Base-by-base conservation (phyloP, 2,113 vertebrate genomes). In the Sinosuthora webbiana region DNA sequence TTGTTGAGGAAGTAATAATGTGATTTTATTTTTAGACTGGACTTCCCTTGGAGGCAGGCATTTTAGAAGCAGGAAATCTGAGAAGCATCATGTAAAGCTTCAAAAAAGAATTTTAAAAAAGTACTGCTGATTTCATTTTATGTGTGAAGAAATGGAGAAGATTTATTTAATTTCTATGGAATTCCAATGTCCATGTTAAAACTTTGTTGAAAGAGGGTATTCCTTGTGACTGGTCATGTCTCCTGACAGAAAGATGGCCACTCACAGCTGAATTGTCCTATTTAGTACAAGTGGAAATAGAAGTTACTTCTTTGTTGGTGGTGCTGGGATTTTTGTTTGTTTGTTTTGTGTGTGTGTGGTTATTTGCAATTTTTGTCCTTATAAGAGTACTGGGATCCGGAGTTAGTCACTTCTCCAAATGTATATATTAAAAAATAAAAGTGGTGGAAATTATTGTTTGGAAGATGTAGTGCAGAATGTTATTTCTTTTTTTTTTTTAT, bases 21-120 rank as follows among this genome's bases (percentile, higher is more conserved):
- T 69, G n/a, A 37, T 55, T 96, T 94, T n/a, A 33, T 81, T 94
- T 95, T 93, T 76, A 85, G 62, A 69, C 18, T 80, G 62, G 31
- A 65, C 31, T 94, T 94, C 57, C 74, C 70, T 85, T 93, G 7
- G 13, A 93, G 65, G 44, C 44, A 93, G 62, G 44, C 44, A 69
- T 87, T 94, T 93, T 79, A 75, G 62, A 90, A 91, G 57, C 70
- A 94, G 81, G 78, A 94, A 87, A 64, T 84, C 81, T 56, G 53
- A 73, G 52, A 87, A 78, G 25, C 12, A 10, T 68, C 15, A 35
- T 2, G 0, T 74, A 89, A 86, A 90, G 30, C 44, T 80, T 79
- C 9, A 53, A 73, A 87, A 90, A 47, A 71, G 10, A 42, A 55
- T 33, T 55, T n/a, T 7, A 14, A 35, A 60, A 60, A 49, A 15